Conservation (phyloP, 2,797 vertebrate genomes). For the Enteromius trimaculatus region DNA sequence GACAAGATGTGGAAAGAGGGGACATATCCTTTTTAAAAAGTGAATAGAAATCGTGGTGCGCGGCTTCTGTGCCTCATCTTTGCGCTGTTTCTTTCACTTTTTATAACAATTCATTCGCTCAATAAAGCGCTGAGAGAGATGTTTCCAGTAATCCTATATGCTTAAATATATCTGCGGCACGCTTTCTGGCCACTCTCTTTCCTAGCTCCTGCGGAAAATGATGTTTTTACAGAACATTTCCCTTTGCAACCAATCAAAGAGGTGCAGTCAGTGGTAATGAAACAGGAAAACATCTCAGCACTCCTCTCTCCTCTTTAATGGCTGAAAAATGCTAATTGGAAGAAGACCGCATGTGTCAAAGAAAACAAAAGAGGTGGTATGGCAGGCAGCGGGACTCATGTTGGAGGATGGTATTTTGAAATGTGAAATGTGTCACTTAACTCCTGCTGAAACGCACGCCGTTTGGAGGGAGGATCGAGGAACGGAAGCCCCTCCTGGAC, state of each 20-base stretch:
- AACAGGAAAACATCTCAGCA: constrained; percentile 75
- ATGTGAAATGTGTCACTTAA: constrained; percentile 74
- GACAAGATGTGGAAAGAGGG: constrained; percentile 21
- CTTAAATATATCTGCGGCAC: constrained; percentile 13
- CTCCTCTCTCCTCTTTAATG: constrained; percentile 74
- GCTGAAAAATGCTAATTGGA: constrained; percentile 80
- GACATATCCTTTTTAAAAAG: constrained; percentile 31
- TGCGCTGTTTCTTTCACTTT: constrained; percentile 17
- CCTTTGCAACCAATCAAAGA: constrained; percentile 61
- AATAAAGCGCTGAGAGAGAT: constrained; percentile 31
- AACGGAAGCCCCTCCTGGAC: constrained; percentile 38
- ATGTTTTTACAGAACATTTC: constrained; percentile 54
- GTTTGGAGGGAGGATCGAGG: constrained; percentile 60
- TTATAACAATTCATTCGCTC: constrained; percentile 27
- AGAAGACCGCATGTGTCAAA: constrained; percentile 72
- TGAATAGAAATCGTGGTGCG: constrained; percentile 15
- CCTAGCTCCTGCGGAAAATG: constrained; percentile 8
- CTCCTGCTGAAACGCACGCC: constrained; percentile 58
- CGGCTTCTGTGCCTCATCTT: constrained; percentile 21
- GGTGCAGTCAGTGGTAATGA: constrained; percentile 58
- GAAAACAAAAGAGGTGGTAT: constrained; percentile 75
- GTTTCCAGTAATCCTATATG: constrained; percentile 37
- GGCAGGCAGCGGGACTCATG: constrained; percentile 66
- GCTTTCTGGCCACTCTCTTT: constrained; percentile 13
- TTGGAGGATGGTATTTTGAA: constrained; percentile 73